Base-by-base conservation (phyloP, 2,113 vertebrate species). In the Aptenodytes patagonicus region DNA sequence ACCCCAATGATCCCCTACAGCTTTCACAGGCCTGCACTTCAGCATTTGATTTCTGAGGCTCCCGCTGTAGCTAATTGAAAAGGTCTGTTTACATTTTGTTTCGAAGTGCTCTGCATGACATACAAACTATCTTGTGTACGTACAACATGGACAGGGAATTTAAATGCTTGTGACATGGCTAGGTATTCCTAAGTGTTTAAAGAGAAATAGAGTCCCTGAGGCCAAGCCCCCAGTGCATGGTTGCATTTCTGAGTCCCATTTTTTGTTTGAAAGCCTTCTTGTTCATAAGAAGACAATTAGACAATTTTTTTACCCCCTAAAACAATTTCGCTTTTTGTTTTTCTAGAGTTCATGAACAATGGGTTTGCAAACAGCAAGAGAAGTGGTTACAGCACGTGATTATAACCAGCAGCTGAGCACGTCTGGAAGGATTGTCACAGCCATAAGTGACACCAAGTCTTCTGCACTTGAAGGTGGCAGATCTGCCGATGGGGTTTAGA, bases 361-460 rank as follows among this genome's bases (percentile, higher is more conserved):
- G 19, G 9, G 15, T 28, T 96, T 85, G 66, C 65, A 95, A 94
- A 97, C 62, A 81, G 47, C 88, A 93, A 87, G 42, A 91, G 71
- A 89, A 78, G 40, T 49, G 78, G 51, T 93, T 93, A 60, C 31
- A 80, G n/a, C 64, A 52, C 64, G 34, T 90, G 69, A 70, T 83
- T 83, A 75, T 31, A 72, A 82, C 26, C 64, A 89, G 54, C 52
- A 52, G 69, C 75, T 29, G 84, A 87, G 46, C 64, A 68, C 5
- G 4, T 85, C 75, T 95, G 89, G 73, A 60, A 54, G 64, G 79
- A 65, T 47, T 85, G 72, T 46, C 58, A 81, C 55, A 87, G 46
- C 31, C 71, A 28, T 6, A 32, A 32, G 19, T 31, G 36, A 81
- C 70, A 92, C 18, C 17, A 75, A 34, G 7, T 17, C 52, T 65